A percentile compares a stretch with the other conserved stretches of the same genome.
Evolutionary conservation across 2,888 invertebrate species (phyloP).

Genomic region (Luperina testacea): DNA sequence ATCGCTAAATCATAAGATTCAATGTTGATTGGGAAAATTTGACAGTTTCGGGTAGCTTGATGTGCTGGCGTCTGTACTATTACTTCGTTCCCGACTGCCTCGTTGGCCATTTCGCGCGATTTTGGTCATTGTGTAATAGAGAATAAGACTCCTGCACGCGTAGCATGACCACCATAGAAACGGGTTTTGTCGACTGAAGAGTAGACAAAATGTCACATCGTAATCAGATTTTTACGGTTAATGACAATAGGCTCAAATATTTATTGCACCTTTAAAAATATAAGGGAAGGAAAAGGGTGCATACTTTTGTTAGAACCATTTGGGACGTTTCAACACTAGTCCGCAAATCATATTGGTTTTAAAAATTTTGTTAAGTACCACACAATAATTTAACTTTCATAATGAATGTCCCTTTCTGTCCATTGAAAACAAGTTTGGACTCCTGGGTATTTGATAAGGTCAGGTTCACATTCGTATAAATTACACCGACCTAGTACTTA

Average conservation of each 20-base stretch:
- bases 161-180: no score
- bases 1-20: no score
- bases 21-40: no score
- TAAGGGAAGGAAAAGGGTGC: background rate
- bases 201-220: no score
- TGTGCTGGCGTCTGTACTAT: no score
- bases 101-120: no score
- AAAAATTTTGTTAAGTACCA: background rate
- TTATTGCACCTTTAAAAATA: background rate
- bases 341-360: background rate
- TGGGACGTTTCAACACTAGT: background rate
- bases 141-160: no score
- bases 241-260: background rate
- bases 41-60: no score
- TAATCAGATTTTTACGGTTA: background rate
- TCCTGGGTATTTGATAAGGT: background rate
- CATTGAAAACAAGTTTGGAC: slow-evolving; percentile 20
- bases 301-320: background rate
- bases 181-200: no score
- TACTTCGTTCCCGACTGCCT: no score
- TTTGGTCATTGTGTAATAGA: no score
- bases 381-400: background rate
- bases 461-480: slow-evolving; percentile 56
- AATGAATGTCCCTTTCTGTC: slow-evolving; percentile 3
- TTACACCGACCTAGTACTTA: slow-evolving; percentile 48